Evolutionary conservation across 1,140 invertebrate genomes (phyloP), one percentile per base, ranked within the genome.

Genomic region (Leptinotarsa defecta): DNA sequence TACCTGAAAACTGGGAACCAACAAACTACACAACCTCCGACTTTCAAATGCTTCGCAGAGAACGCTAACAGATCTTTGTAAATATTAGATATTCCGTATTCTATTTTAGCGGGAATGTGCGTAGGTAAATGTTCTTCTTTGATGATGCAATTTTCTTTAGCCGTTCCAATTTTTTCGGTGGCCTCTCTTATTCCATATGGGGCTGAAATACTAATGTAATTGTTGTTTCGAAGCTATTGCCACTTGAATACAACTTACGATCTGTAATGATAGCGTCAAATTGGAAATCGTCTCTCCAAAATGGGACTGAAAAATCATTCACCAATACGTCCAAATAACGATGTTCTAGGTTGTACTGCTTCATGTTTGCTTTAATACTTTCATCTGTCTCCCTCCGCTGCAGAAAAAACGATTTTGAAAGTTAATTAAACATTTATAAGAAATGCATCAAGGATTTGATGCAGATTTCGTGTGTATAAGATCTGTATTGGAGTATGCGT

Each of bases 161-260:
- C 84, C 67, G 91, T 91, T 78, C 95, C 94, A 81, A 98, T 90
- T 83, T 92, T 92, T 87, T 95, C 94, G 8, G 94, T 95, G 13
- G 95, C 89, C 88, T 99, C 97, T 78, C 97, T 87, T 49, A 98
- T 96, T 68, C 97, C 97, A 88, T 99, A 98, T 0, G 97, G 97
- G 78, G 96, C 96, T 98, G 78, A 48, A 89, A 84, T 81, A 75
- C 79, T 78, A 76, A 72, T 73, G 57, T 68, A 81, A 65, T 65
- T 34, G 64, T 65, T 19, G 20, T 65, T 65, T 65, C 20, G 11
- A 3, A 24, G 13, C 22, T 65, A 24, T 13, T 17, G 13, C 11
- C 3, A 62, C 6, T 8, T 67, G 24, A 20, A 24, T 43, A 27
- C 15, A 74, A 92, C 94, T 92, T 90, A 98, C 96, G 97, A 88